phyloP scores from a whole-genome alignment of 1,140 invertebrate genomes.

The Acromyrmex charruanus region DNA sequence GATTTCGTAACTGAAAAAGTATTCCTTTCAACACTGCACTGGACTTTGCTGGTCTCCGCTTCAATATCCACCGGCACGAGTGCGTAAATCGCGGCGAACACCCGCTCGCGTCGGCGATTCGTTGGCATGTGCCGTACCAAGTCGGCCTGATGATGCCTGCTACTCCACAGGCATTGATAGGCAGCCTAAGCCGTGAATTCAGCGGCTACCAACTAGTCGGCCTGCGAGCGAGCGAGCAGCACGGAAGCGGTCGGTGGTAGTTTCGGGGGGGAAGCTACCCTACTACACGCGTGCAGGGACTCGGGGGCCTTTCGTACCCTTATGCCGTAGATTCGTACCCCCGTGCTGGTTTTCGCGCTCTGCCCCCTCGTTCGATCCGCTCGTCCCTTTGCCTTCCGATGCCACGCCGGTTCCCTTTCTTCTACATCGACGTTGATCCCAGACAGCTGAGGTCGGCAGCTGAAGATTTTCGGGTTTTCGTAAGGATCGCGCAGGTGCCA shows the following conservation, averaged over 20 bases:
- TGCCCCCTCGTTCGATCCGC: conserved; percentile 40
- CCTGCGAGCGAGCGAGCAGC: conserved; percentile 1
- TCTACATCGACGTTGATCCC: conserved; percentile 16
- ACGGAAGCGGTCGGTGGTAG: conserved; percentile 56
- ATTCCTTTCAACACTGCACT: neutral
- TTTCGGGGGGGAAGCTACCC: conserved; percentile 45
- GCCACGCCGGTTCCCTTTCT: conserved; percentile 39
- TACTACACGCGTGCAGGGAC: conserved; percentile 29
- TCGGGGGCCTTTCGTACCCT: conserved; percentile 21
- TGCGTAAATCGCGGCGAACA: conserved; percentile 32
- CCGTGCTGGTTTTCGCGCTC: conserved; percentile 23
- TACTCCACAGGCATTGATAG: conserved; percentile 67
- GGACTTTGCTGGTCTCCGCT: neutral
- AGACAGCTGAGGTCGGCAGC: conserved; percentile 49
- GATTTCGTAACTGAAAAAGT: neutral
- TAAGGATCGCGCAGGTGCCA: conserved; percentile 22
- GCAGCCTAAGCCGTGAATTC: conserved; percentile 67
- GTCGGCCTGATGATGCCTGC: conserved; percentile 21
- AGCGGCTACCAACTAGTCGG: neutral
- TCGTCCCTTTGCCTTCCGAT: conserved; percentile 6
- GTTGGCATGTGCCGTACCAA: conserved; percentile 54
- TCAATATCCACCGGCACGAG: neutral
- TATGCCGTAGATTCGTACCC: conserved; percentile 24
- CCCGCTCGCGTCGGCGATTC: conserved; percentile 67
- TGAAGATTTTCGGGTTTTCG: conserved; percentile 51